Conservation (phyloP, 2,888 invertebrate species). For the Campoletis raptor region DNA sequence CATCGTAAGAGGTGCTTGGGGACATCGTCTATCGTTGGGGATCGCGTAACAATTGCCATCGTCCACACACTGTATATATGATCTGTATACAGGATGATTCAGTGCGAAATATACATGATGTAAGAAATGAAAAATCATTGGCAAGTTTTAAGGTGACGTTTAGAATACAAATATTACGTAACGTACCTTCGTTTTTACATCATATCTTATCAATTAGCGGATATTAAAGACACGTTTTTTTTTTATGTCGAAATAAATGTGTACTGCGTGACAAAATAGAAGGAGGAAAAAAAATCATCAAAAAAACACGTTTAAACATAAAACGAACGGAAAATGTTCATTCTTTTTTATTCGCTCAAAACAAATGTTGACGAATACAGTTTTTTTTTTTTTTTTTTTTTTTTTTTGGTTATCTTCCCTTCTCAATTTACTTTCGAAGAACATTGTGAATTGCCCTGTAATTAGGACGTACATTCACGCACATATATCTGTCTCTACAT, state of each 20-base stretch:
- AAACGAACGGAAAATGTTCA: not conserved
- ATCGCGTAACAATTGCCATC: slow-evolving; percentile 74
- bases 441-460: not conserved
- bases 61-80: not conserved
- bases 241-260: not conserved
- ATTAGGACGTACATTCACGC: not conserved
- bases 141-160: not conserved
- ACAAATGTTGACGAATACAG: not conserved
- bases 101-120: not conserved
- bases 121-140: not conserved
- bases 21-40: slow-evolving; percentile 62
- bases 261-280: not conserved
- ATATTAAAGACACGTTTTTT: not conserved
- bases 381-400: not conserved
- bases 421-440: not conserved
- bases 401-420: too few species aligned
- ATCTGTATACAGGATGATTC: slow-evolving; percentile 10
- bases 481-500: not conserved
- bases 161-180: not conserved
- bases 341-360: not conserved
- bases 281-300: not conserved
- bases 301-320: not conserved
- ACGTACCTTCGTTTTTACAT: not conserved
- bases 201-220: not conserved
- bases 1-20: slow-evolving; percentile 69